Evolutionary conservation across 2,888 invertebrate species (phyloP), one percentile per base, ranked within the genome.

Genomic region (Phlogophora meticulosa): DNA sequence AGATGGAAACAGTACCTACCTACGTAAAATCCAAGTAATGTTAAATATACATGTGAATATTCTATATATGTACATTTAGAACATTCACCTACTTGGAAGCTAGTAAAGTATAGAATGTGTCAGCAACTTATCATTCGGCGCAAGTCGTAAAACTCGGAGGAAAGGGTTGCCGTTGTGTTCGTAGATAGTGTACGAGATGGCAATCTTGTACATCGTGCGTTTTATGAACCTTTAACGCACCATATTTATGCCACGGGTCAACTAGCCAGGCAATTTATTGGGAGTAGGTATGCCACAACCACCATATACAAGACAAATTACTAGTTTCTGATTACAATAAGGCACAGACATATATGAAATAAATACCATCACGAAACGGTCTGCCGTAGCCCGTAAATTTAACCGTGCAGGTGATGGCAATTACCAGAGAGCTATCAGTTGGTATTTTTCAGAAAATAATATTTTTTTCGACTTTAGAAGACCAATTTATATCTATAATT

Each of bases 91-190:
- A 59, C 38, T 57, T 57, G 48, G 38, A 40, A 48, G 52, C 52
- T 53, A 52, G 57, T 53, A 36, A 56, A 62, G 72, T 46, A 61
- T 55, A 55, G 42, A 46, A 55, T 59, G 55, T 74, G 79, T 62
- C 75, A 51, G 79, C 68, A 74, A 76, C 79, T 78, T 76, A 78
- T 76, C 76, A 74, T 67, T 76, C 79, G 67, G 58, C 61, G 42
- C 34, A 51, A 53, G 68, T 76, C 75, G 75, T 76, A 73, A 72
- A 76, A 78, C 60, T 73, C 36, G 34, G 38, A 58, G 66, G 48
- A 62, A 73, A 78, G 53, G 75, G 79, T 73, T 51, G 57, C 58
- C 66, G 67, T 73, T 73, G 75, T 78, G 55, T 76, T 67, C 51
- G 79, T 56, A 67, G 73, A 78, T 73, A 78, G 48, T 43, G 24